Evolutionary conservation across 1,140 invertebrate genomes (phyloP).

Genomic region (Anadara kagoshimensis): DNA sequence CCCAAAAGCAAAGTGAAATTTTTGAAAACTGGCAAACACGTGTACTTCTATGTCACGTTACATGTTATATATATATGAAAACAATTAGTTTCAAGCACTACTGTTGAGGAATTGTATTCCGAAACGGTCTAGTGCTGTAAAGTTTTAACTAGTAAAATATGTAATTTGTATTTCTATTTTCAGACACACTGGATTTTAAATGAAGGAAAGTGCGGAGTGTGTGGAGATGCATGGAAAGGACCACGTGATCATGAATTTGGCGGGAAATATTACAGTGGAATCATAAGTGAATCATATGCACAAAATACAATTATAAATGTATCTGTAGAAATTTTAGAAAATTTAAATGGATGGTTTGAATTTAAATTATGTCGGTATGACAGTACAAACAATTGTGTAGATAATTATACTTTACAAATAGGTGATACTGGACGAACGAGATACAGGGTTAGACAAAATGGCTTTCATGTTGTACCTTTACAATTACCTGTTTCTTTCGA

Average conservation of each 20-base stretch:
- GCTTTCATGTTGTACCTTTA: conserved; percentile 39
- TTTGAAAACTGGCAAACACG: too few relatives aligned
- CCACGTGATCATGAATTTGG: conserved; percentile 45
- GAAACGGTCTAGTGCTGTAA: too few relatives aligned
- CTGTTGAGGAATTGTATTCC: too few relatives aligned
- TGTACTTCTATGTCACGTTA: too few relatives aligned
- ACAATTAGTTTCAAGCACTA: too few relatives aligned
- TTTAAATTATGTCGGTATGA: conserved; percentile 85
- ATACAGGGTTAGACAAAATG: conserved; percentile 37
- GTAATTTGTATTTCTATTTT: conserved; percentile 12
- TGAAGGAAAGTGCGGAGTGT: conserved; percentile 88
- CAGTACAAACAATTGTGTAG: conserved; percentile 35
- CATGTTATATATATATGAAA: too few relatives aligned
- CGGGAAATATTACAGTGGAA: conserved; percentile 25
- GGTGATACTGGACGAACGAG: conserved; percentile 22
- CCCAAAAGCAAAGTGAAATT: too few relatives aligned
- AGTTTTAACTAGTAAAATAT: too few relatives aligned
- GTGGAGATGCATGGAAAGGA: conserved; percentile 87
- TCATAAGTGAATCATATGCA: conserved; percentile 11
- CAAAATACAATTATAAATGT: conserved; percentile 31
- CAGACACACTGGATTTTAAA: conserved; percentile 88
- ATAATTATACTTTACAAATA: conserved; percentile 31
- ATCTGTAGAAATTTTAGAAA: conserved; percentile 35
- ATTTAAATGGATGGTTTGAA: conserved; percentile 84
- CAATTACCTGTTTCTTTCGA: conserved; percentile 85